Evolutionary conservation across 1,140 invertebrate species (phyloP).

Genomic region (Sminthurinus signatus): DNA sequence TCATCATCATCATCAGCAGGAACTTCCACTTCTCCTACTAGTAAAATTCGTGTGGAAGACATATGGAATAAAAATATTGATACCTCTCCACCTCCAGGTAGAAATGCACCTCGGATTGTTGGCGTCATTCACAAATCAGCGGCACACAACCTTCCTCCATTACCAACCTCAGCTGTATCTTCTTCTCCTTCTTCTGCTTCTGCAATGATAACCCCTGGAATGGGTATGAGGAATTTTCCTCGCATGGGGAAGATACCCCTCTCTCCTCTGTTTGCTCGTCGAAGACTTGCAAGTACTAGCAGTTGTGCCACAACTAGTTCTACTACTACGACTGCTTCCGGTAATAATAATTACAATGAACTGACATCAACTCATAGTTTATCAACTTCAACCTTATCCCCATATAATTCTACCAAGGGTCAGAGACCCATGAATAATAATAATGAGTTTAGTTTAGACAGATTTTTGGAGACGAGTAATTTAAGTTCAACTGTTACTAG

Average conservation of each 20-base stretch:
- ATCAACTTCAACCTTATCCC: too few species aligned
- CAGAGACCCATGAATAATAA: background rate
- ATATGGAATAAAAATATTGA: constrained; percentile 11
- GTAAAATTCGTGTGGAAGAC: constrained; percentile 2
- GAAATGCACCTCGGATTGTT: background rate
- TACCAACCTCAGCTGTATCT: background rate
- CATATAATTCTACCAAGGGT: too few species aligned
- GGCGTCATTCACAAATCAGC: background rate
- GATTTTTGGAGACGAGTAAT: constrained; percentile 22
- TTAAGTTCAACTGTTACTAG: background rate
- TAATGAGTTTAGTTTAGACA: constrained; percentile 31
- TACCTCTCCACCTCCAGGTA: background rate
- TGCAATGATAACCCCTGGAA: background rate
- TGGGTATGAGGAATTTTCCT: constrained; percentile 11
- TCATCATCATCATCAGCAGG: too few species aligned
- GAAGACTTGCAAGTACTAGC: constrained; percentile 1
- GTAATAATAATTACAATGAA: background rate
- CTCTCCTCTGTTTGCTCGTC: constrained; percentile 26
- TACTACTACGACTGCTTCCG: too few species aligned
- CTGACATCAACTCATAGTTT: background rate
- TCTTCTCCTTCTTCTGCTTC: background rate
- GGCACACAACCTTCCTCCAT: too few species aligned
- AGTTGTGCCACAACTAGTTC: too few species aligned
- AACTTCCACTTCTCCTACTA: background rate
- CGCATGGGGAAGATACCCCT: constrained; percentile 31